Base-by-base conservation (phyloP, 2,888 invertebrate species). In the Macaria liturata region DNA sequence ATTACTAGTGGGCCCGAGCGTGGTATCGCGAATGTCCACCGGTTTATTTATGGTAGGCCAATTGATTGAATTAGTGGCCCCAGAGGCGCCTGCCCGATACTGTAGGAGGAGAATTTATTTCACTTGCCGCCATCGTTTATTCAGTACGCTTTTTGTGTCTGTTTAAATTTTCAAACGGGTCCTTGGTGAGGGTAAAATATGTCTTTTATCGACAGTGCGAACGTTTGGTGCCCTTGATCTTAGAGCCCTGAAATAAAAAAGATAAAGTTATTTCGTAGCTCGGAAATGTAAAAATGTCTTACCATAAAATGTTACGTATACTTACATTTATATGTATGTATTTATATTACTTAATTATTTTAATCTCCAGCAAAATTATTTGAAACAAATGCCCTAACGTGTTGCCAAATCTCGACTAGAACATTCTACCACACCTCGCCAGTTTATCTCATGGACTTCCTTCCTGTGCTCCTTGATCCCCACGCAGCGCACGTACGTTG, bases 11-110 rank as follows among this genome's bases (percentile, higher is more conserved):
- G 77, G 76, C 67, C 74, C 71, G 72, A 75, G 80, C 77, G 72
- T 76, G 71, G 83, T 87, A 88, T 88, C 85, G 86, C 84, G 75
- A 79, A 82, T 83, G 87, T 83, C 87, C 74, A 75, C 78, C 75
- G 70, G 71, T 83, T 86, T 89, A 90, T 91, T 90, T 91, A 90
- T 89, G 86, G 84, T 76, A 81, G 73, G 78, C 76, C 84, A 84
- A 90, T 89, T 89, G 90, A 91, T 91, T 91, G 90, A 90, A 89
- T 90, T 91, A 91, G 88, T 87, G 79, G 83, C 79, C 88, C 88
- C 83, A 68, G 79, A 88, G 88, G 89, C 88, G 81, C 72, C 81
- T 78, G 81, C 69, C 76, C 75, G 82, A 81, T 83, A 82, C 78
- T 67, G 80, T 76, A 68, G 70, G 75, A 80, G 73, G 78, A 79